These are phyloP conservation scores for Alfaro cultratus DNA, from an alignment of 2,797 vertebrate genomes.

Conservation along the genomic window DNA sequence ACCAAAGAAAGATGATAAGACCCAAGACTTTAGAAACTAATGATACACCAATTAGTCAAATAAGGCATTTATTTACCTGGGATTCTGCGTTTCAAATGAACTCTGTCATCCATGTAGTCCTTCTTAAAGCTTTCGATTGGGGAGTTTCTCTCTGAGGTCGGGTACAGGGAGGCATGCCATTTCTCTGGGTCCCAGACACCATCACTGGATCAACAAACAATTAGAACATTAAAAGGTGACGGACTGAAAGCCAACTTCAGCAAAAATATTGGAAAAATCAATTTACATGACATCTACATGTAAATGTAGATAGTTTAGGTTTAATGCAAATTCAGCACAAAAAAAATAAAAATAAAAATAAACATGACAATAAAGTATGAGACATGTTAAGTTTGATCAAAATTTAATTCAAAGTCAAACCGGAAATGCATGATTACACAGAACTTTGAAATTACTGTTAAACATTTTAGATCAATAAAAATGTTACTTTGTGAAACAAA, in stretches of 20 bases:
- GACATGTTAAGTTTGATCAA: background rate
- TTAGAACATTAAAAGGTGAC: constrained; percentile 29
- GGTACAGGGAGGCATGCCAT: constrained; percentile 97
- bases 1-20: background rate
- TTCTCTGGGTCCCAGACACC: constrained; percentile 99
- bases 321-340: background rate
- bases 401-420: background rate
- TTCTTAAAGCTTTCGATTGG: constrained; percentile 92
- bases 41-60: background rate
- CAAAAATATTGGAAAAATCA: too few relatives aligned
- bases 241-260: background rate
- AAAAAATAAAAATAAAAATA: background rate
- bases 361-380: background rate
- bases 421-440: background rate
- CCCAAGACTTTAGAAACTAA: background rate
- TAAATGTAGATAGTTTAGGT: background rate
- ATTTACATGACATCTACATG: background rate
- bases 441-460: background rate
- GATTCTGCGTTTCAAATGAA: constrained; percentile 91
- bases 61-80: constrained; percentile 79
- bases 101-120: constrained; percentile 88
- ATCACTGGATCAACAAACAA: constrained; percentile 79
- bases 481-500: background rate
- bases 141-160: constrained; percentile 89
- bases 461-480: background rate